These are phyloP conservation scores for Bufo bufo DNA, from an alignment of 2,113 vertebrate species.

Conservation along the genomic window DNA sequence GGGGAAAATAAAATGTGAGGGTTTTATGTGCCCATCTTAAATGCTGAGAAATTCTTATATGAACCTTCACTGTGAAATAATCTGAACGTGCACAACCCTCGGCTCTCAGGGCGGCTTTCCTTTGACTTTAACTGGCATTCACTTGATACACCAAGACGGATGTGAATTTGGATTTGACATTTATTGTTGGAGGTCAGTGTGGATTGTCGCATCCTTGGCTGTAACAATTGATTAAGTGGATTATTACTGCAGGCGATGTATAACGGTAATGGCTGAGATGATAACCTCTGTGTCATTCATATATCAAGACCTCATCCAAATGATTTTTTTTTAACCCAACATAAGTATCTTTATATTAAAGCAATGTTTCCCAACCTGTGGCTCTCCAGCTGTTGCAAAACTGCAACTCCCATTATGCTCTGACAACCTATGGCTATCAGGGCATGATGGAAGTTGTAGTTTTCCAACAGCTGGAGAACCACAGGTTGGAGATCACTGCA, in stretches of 20 bases:
- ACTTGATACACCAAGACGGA: neutral
- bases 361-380: no score
- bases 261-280: neutral
- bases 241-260: neutral
- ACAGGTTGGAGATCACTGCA: no score
- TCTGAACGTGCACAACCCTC: neutral
- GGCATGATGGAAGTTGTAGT: no score
- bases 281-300: slow-evolving; percentile 1
- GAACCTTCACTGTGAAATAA: neutral
- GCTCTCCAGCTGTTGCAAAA: no score
- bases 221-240: neutral
- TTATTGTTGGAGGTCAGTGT: neutral
- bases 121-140: neutral
- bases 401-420: no score
- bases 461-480: no score
- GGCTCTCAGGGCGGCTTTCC: neutral
- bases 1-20: slow-evolving; percentile 48
- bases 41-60: neutral
- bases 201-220: neutral
- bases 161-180: neutral
- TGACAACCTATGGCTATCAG: no score
- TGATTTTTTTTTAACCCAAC: neutral
- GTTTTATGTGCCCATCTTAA: no score
- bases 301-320: neutral
- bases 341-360: neutral